phyloP scores from a whole-genome alignment of 30 jellyfish, hydroid and myxozoan species.

The Aurelia aurita region DNA sequence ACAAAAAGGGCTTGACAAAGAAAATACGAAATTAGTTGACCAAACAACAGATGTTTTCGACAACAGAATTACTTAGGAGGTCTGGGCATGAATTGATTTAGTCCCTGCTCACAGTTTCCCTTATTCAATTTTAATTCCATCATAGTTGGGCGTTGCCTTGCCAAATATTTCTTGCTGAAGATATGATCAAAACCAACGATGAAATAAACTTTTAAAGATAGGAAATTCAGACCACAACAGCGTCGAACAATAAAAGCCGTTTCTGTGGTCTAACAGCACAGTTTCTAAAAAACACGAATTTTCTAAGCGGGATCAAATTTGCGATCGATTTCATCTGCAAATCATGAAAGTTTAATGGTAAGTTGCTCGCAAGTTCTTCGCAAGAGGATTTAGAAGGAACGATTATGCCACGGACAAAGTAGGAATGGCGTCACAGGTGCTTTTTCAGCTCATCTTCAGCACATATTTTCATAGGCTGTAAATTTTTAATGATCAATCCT shows the following conservation, averaged over 20 bases:
- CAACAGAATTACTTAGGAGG: too few relatives aligned
- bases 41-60: too few relatives aligned
- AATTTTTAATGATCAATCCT: slow-evolving; percentile 67
- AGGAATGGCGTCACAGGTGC: slow-evolving; percentile 61
- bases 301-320: slow-evolving; percentile 12
- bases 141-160: slow-evolving; percentile 12
- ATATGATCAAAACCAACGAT: too few relatives aligned
- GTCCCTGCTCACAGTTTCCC: too few relatives aligned
- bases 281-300: neutral
- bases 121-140: too few relatives aligned
- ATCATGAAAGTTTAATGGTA: slow-evolving; percentile 46
- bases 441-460: slow-evolving; percentile 14
- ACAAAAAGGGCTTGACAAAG: too few relatives aligned
- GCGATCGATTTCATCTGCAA: slow-evolving; percentile 13
- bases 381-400: slow-evolving; percentile 45
- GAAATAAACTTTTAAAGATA: neutral
- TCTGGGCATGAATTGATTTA: too few relatives aligned
- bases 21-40: too few relatives aligned
- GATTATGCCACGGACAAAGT: slow-evolving; percentile 3
- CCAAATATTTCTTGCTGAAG: neutral
- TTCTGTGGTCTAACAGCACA: slow-evolving; percentile 12
- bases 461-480: slow-evolving; percentile 21
- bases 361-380: slow-evolving; percentile 20
- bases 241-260: neutral
- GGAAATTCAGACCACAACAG: slow-evolving; percentile 22